Conservation (phyloP, 1,140 invertebrate species). For the Drosophila equinoxialis region DNA sequence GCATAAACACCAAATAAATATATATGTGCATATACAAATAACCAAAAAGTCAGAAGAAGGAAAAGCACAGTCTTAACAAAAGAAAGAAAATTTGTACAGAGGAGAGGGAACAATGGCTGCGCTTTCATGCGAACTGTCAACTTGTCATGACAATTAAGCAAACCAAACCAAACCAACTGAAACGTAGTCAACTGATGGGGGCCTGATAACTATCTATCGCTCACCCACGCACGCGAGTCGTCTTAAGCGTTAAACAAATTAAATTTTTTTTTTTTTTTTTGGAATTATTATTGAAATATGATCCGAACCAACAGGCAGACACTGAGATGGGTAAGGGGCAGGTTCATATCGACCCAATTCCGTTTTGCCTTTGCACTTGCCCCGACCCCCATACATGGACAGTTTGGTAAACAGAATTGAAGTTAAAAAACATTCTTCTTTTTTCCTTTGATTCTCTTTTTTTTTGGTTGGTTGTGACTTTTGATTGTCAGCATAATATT, state of each 20-base stretch:
- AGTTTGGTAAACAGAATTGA: slow-evolving; percentile 48
- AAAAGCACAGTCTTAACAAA: slow-evolving; percentile 22
- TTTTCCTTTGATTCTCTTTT: not conserved
- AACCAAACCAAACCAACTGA: slow-evolving; percentile 11
- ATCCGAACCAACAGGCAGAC: slow-evolving; percentile 34
- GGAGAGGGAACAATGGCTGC: slow-evolving; percentile 56
- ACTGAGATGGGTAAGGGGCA: too few species aligned
- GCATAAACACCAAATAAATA: slow-evolving; percentile 51
- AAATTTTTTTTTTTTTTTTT: slow-evolving; percentile 18
- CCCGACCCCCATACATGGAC: slow-evolving; percentile 4
- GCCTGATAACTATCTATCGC: slow-evolving; percentile 56
- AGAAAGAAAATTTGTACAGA: slow-evolving; percentile 23
- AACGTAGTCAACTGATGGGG: not conserved
- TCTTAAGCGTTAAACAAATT: slow-evolving; percentile 68
- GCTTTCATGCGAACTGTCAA: slow-evolving; percentile 80
- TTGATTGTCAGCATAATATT: slow-evolving; percentile 37
- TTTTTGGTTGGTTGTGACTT: slow-evolving; percentile 26
- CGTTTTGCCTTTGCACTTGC: slow-evolving; percentile 54
- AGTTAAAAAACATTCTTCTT: not conserved
- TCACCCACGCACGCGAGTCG: slow-evolving; percentile 50
- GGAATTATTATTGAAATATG: slow-evolving; percentile 67
- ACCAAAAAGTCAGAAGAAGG: slow-evolving; percentile 24
- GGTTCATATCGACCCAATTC: slow-evolving; percentile 59
- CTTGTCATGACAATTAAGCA: slow-evolving; percentile 77
- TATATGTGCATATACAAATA: not conserved